Evolutionary conservation across 2,888 invertebrate species (phyloP).

Genomic region (Hydriomena furcata): DNA sequence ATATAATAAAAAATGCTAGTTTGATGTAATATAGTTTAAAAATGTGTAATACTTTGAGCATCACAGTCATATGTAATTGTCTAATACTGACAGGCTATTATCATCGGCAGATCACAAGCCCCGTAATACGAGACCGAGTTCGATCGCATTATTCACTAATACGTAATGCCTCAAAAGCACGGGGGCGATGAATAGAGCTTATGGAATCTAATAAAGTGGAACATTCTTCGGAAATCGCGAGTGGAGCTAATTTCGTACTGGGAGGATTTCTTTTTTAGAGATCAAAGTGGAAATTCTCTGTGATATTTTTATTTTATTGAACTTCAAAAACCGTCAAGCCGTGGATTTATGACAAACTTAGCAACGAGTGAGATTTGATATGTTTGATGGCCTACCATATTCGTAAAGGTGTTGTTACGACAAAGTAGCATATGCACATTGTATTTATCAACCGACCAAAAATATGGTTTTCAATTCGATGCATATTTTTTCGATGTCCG

Average conservation of each 20-base stretch:
- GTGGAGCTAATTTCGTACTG: conserved; percentile 60
- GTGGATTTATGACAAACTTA: no score
- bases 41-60: conserved; percentile 52
- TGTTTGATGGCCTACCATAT: no score
- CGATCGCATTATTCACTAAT: conserved; percentile 79
- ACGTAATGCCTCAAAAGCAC: conserved; percentile 68
- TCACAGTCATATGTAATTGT: conserved; percentile 55
- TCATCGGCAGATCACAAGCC: conserved; percentile 67
- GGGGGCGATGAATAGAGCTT: conserved; percentile 77
- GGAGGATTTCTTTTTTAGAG: conserved; percentile 12
- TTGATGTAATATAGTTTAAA: no score
- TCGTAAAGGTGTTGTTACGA: no score
- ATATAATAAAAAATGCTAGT: no score
- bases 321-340: no score
- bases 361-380: no score
- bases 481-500: no score
- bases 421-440: no score
- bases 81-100: conserved; percentile 72
- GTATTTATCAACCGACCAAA: no score
- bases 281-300: conserved; percentile 7
- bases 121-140: conserved; percentile 74
- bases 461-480: no score
- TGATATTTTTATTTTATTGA: not conserved
- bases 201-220: conserved; percentile 80
- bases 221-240: conserved; percentile 65